phyloP scores from a whole-genome alignment of 2,888 invertebrate species.

The Andrena chrysosceles region DNA sequence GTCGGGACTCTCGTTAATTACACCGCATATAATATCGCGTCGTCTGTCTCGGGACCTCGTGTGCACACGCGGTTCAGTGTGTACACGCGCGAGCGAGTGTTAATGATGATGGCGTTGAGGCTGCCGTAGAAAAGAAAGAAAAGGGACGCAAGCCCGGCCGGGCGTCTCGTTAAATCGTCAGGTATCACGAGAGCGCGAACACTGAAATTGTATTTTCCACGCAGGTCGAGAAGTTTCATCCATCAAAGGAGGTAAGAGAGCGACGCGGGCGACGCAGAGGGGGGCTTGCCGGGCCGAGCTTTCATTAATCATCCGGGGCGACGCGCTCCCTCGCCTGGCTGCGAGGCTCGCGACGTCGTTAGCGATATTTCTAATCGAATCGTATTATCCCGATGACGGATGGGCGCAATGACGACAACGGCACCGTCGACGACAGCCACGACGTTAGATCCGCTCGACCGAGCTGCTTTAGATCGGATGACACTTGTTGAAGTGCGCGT shows the following conservation, averaged over 20 bases:
- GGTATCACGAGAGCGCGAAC: conserved; percentile 50
- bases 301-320: conserved; percentile 67
- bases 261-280: not conserved
- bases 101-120: conserved; percentile 57
- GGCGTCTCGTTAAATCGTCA: conserved; percentile 64
- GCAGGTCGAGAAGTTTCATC: conserved; percentile 60
- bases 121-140: conserved; percentile 21
- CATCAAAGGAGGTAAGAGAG: conserved; percentile 43
- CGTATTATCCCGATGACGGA: conserved; percentile 68
- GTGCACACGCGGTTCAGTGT: conserved; percentile 21
- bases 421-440: conserved; percentile 22
- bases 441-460: conserved; percentile 19
- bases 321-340: not conserved
- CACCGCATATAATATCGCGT: conserved; percentile 45
- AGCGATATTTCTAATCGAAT: conserved; percentile 70
- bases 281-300: conserved; percentile 5
- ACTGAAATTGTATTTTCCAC: conserved; percentile 58
- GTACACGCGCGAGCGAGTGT: conserved; percentile 48
- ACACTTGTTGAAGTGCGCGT: conserved; percentile 63
- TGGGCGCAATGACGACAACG: conserved; percentile 38
- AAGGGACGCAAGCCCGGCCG: conserved; percentile 52
- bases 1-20: conserved; percentile 58
- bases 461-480: conserved; percentile 41
- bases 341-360: conserved; percentile 51
- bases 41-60: conserved; percentile 45